Evolutionary conservation across 2,797 vertebrate species (phyloP).

Genomic region (Spatula clypeata): DNA sequence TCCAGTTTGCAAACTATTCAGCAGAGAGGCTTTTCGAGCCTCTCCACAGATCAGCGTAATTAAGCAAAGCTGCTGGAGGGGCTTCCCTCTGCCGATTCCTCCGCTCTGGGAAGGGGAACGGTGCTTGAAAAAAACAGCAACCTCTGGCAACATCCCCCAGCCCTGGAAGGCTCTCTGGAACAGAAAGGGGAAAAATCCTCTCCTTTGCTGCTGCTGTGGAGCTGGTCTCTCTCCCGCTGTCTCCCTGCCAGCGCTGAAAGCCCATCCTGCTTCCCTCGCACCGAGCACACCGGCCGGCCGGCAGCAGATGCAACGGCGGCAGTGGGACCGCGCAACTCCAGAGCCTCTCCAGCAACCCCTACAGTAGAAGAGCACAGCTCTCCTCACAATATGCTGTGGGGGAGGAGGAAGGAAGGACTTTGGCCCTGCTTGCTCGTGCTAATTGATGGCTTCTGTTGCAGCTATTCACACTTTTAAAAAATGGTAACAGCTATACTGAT

Average conservation of each 20-base stretch:
- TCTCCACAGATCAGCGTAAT: slow-evolving; percentile 78
- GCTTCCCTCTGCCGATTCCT: slow-evolving; percentile 60
- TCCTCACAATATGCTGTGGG: slow-evolving; percentile 76
- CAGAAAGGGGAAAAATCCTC: slow-evolving; percentile 27
- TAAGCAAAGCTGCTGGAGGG: slow-evolving; percentile 81
- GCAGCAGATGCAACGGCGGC: slow-evolving; percentile 70
- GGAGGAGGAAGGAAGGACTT: slow-evolving; percentile 71
- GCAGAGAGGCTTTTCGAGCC: slow-evolving; percentile 63
- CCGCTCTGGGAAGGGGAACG: slow-evolving; percentile 17
- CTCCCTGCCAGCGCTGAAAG: slow-evolving; percentile 37
- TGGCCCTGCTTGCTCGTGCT: slow-evolving; percentile 82
- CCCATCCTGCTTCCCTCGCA: slow-evolving; percentile 25
- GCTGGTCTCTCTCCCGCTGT: slow-evolving; percentile 56
- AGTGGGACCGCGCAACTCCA: slow-evolving; percentile 62
- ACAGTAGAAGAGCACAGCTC: slow-evolving; percentile 68
- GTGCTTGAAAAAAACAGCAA: slow-evolving; percentile 45
- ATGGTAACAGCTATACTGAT: slow-evolving; percentile 78
- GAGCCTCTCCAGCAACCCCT: slow-evolving; percentile 71
- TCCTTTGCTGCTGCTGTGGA: slow-evolving; percentile 60
- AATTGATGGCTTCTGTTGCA: slow-evolving; percentile 84
- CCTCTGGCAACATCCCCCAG: slow-evolving; percentile 74
- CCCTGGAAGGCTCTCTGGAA: slow-evolving; percentile 79
- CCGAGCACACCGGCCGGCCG: slow-evolving; percentile 43
- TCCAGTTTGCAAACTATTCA: slow-evolving; percentile 58
- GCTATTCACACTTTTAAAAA: slow-evolving; percentile 81